phyloP scores from a whole-genome alignment of 2,888 invertebrate genomes.

The Mactromeris polynyma region DNA sequence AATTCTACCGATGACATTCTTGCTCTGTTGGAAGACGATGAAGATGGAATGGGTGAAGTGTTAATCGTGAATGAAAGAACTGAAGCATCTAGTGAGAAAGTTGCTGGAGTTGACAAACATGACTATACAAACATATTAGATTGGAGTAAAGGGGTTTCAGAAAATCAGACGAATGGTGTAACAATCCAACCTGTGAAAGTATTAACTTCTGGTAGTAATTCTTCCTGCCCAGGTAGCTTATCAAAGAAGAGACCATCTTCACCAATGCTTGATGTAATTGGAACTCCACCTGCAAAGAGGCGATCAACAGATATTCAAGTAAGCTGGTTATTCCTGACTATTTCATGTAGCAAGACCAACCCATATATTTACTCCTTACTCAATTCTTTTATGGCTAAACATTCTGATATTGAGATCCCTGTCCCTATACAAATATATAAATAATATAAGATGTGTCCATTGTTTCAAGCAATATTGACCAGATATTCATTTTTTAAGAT shows the following conservation, averaged over 20 bases:
- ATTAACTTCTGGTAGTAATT: constrained; percentile 54
- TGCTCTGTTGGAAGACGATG: constrained; percentile 9
- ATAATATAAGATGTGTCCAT: no score
- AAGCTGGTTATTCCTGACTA: no score
- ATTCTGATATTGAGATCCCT: no score
- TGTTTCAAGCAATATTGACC: no score
- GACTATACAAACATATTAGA: neutral
- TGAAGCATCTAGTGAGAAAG: neutral
- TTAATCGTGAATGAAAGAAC: neutral
- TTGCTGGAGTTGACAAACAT: neutral
- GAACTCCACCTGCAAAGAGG: constrained; percentile 62
- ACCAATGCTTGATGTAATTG: constrained; percentile 24
- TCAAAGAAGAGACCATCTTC: constrained; percentile 52
- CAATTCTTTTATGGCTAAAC: no score
- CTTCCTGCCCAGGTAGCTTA: neutral
- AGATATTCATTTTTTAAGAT: no score
- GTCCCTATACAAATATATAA: no score
- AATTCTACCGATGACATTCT: constrained; percentile 27
- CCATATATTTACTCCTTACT: no score
- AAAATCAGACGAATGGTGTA: constrained; percentile 36
- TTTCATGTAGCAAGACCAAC: no score
- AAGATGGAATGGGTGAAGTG: neutral
- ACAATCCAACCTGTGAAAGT: constrained; percentile 75
- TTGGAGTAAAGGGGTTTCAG: constrained; percentile 45
- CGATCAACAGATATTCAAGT: constrained; percentile 24